Base-by-base conservation (phyloP, 1,140 invertebrate species). In the Hormaphis cornu region DNA sequence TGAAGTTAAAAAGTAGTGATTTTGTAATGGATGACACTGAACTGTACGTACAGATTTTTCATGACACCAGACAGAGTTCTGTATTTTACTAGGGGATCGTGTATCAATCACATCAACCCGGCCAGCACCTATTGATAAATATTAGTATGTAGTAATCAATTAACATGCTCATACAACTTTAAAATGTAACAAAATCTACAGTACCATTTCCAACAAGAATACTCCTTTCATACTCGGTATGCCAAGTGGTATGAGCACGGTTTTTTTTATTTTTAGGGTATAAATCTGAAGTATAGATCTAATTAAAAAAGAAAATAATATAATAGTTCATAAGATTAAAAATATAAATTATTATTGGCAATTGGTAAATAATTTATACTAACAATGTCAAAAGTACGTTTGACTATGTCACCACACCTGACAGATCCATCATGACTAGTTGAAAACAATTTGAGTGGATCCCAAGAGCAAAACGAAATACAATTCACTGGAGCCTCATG, bases 391-490 rank as follows among this genome's bases (percentile, higher is more conserved):
- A 74, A 71, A n/a, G 70, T 53, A 12, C 48, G 44, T 30, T 70
- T 72, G 22, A 59, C 22, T 22, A 73, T 46, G 46, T 74, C 73
- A 12, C 71, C 70, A 48, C 71, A 42, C 61, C 74, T 70, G 2
- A 72, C 72, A 18, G 70, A 71, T 6, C 74, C 74, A 69, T 75
- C 74, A 40, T 74, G 71, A 24, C 73, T 74, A 28, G 74, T 75
- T n/a, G 73, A 70, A 50, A 70, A 73, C 16, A 75, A 59, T 40
- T 73, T 72, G 0, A 24, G 26, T 22, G 44, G 28, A 70, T 74
- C 69, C 30, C 63, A 72, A 7, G 48, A 12, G 46, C 71, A 69
- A 26, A 74, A 73, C 28, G 63, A 71, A 20, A 73, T 50, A 50
- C 74, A 75, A 48, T 75, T 75, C 5, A 74, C 42, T 4, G 73